Percentiles rank a stretch among this genome's conserved stretches.
Evolutionary conservation across 1,140 invertebrate species (phyloP).

Genomic region (Drosophila carrolli): DNA sequence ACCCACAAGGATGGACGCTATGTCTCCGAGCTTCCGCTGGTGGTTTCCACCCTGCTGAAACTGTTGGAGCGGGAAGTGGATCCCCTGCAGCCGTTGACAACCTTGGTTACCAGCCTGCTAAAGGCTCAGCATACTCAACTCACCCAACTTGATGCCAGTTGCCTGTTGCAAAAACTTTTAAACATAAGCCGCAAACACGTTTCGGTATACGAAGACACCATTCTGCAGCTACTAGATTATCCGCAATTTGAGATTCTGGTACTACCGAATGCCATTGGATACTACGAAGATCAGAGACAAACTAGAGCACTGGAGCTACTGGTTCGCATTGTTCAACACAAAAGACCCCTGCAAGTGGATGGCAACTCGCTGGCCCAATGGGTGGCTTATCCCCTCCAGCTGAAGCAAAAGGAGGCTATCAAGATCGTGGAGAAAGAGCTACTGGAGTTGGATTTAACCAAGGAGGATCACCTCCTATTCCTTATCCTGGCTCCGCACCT

Average conservation of each 20-base stretch:
- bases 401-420: constrained; percentile 77
- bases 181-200: constrained; percentile 83
- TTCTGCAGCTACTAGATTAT: constrained; percentile 88
- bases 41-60: constrained; percentile 86
- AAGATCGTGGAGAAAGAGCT: constrained; percentile 45
- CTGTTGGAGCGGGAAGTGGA: constrained; percentile 81
- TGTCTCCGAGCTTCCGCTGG: constrained; percentile 86
- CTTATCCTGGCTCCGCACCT: constrained; percentile 66
- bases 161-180: constrained; percentile 87
- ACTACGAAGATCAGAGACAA: constrained; percentile 87
- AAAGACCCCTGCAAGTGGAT: constrained; percentile 87
- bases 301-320: constrained; percentile 87
- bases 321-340: constrained; percentile 88
- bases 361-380: constrained; percentile 87
- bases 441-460: constrained; percentile 18
- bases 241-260: constrained; percentile 90
- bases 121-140: constrained; percentile 85
- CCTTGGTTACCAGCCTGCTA: constrained; percentile 58
- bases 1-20: constrained; percentile 88
- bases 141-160: constrained; percentile 89
- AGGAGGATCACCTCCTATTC: constrained; percentile 51
- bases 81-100: constrained; percentile 35
- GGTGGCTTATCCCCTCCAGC: constrained; percentile 88
- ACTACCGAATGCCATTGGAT: constrained; percentile 88
- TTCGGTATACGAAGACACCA: constrained; percentile 87